Conservation (phyloP, 23 tunicate genomes). For the Clavelina lepadiformis region DNA sequence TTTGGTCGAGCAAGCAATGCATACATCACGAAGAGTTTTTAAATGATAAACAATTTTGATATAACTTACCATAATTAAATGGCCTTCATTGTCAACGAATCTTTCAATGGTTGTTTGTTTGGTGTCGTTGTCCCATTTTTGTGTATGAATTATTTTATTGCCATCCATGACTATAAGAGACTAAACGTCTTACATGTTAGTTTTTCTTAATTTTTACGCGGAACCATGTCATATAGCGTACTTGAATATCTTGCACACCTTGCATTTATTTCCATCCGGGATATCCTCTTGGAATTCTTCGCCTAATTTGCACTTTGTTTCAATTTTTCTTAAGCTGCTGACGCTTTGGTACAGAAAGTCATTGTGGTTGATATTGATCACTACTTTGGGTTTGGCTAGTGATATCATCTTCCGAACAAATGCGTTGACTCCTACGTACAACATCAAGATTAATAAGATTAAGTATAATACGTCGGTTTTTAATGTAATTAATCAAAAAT, state of each 20-base stretch:
- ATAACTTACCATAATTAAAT: conserved; percentile 7
- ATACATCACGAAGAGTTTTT: too few relatives aligned
- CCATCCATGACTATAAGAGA: too few relatives aligned
- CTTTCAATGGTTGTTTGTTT: conserved; percentile 31
- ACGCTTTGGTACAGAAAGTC: conserved; percentile 43
- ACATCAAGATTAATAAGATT: too few relatives aligned
- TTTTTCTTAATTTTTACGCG: too few relatives aligned
- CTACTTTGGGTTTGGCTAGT: conserved; percentile 45
- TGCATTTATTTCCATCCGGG: conserved; percentile 55
- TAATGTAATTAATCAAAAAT: too few relatives aligned
- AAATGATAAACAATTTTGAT: too few relatives aligned
- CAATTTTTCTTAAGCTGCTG: conserved; percentile 41
- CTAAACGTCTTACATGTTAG: too few relatives aligned
- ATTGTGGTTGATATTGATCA: conserved; percentile 8
- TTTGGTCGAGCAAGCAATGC: too few relatives aligned
- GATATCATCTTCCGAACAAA: conserved; percentile 47
- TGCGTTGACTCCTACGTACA: conserved; percentile 50
- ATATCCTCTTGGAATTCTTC: conserved; percentile 61
- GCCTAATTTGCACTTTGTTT: conserved; percentile 38
- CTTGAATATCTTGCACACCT: conserved; percentile 20
- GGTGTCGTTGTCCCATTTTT: conserved; percentile 72
- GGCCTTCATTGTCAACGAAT: conserved; percentile 25
- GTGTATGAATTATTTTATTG: conserved; percentile 38
- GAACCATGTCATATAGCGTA: too few relatives aligned
- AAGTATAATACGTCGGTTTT: too few relatives aligned